Conservation (phyloP, 92 coral and sea anemone genomes). For the Nematostella vectensis region DNA sequence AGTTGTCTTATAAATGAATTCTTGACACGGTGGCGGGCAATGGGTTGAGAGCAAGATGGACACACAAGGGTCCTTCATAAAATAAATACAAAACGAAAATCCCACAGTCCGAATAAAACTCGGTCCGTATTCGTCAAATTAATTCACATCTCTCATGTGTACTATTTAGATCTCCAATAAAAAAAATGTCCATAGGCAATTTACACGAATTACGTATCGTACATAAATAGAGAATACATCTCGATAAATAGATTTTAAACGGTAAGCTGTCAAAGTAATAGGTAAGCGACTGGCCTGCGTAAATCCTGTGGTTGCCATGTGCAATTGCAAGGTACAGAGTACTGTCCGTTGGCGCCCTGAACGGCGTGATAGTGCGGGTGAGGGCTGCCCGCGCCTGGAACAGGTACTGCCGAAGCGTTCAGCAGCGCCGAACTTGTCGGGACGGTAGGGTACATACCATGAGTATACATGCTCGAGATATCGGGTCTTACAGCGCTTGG, state of each 20-base stretch:
- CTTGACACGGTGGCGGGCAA: conserved; percentile 63
- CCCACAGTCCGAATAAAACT: conserved; percentile 18
- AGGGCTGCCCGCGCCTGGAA: conserved; percentile 63
- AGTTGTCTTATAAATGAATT: conserved; percentile 60
- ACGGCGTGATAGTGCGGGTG: conserved; percentile 85
- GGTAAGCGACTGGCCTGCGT: conserved; percentile 92
- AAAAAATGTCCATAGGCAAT: conserved; percentile 62
- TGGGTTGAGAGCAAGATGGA: too few species aligned
- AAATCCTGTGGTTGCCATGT: conserved; percentile 86
- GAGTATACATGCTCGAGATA: conserved; percentile 65
- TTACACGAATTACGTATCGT: conserved; percentile 69
- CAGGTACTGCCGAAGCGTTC: conserved; percentile 60
- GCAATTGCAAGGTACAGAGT: conserved; percentile 94
- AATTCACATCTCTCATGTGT: too few species aligned
- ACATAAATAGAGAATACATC: conserved; percentile 50
- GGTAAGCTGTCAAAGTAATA: conserved; percentile 69
- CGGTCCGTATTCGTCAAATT: conserved; percentile 24
- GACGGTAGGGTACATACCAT: conserved; percentile 66
- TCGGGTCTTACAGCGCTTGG: conserved; percentile 89
- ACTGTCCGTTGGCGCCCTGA: conserved; percentile 90
- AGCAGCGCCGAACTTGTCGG: conserved; percentile 60
- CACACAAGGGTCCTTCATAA: too few species aligned
- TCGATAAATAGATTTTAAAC: conserved; percentile 46
- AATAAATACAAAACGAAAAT: too few species aligned
- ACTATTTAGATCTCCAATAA: too few species aligned